Percentiles rank a stretch among this genome's conserved stretches.
Conservation (phyloP, 2,888 invertebrate genomes). For the Ornithoptera priamus region DNA sequence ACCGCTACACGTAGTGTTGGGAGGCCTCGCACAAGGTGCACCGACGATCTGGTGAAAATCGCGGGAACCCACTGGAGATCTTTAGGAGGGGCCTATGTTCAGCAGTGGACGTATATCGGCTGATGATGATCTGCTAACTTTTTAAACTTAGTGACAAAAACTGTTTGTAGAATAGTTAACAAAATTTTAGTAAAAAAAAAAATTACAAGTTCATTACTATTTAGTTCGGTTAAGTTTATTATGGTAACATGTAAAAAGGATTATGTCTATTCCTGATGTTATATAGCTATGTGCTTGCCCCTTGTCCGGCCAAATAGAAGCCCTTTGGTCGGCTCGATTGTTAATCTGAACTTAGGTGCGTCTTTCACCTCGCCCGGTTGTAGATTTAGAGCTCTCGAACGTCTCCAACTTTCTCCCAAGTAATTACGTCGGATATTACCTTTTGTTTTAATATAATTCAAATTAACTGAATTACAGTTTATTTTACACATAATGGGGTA, state of each 20-base stretch:
- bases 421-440: not conserved
- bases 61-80: too few relatives aligned
- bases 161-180: too few relatives aligned
- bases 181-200: too few relatives aligned
- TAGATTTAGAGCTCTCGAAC: slow-evolving; percentile 11
- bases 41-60: too few relatives aligned
- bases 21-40: too few relatives aligned
- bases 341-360: slow-evolving; percentile 74
- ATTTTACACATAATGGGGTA: too few relatives aligned
- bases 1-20: too few relatives aligned
- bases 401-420: slow-evolving; percentile 4
- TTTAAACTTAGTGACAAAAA: too few relatives aligned
- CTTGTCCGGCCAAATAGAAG: slow-evolving; percentile 41
- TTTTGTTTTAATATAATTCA: not conserved
- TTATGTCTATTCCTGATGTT: slow-evolving; percentile 38
- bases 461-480: not conserved
- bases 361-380: slow-evolving; percentile 64
- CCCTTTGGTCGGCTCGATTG: slow-evolving; percentile 61
- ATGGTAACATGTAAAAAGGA: not conserved
- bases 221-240: not conserved
- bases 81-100: too few relatives aligned
- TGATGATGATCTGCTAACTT: too few relatives aligned
- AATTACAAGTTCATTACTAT: too few relatives aligned
- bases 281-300: slow-evolving; percentile 52
- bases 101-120: too few relatives aligned